These are phyloP conservation scores for Quadroppia sp. DNA, from an alignment of 2,888 invertebrate genomes.

Conservation along the genomic window DNA sequence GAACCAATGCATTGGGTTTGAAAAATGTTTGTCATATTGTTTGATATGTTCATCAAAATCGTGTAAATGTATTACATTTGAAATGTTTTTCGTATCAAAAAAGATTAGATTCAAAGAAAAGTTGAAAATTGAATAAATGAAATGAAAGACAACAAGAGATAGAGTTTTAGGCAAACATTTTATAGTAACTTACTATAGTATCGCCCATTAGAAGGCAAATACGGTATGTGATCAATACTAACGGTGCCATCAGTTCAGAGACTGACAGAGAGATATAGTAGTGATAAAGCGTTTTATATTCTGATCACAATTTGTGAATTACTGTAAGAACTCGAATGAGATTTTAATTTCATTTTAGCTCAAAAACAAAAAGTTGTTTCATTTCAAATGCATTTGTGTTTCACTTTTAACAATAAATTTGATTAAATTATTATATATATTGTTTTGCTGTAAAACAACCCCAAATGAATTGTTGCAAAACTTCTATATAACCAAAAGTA, in stretches of 20 bases:
- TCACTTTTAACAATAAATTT: constrained; percentile 17
- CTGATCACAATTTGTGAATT: constrained; percentile 21
- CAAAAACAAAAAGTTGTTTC: neutral
- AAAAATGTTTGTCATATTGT: neutral
- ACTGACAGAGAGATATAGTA: neutral
- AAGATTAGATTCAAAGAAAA: neutral
- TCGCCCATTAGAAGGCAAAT: too few relatives aligned
- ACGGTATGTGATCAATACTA: constrained; percentile 12
- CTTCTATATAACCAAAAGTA: too few relatives aligned
- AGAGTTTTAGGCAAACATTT: neutral
- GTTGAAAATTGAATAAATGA: constrained; percentile 11
- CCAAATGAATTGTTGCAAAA: neutral
- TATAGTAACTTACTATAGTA: too few relatives aligned
- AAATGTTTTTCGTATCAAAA: too few relatives aligned
- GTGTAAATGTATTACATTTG: too few relatives aligned
- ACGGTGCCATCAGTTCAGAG: constrained; percentile 1
- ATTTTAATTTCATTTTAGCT: constrained; percentile 22
- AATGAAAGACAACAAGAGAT: neutral
- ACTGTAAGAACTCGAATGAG: neutral
- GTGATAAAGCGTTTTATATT: constrained; percentile 6
- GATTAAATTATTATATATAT: constrained; percentile 29
- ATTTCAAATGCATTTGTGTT: constrained; percentile 21
- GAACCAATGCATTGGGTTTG: neutral
- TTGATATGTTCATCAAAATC: constrained; percentile 8
- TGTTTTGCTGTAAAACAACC: neutral